Base-by-base conservation (phyloP, 2,797 vertebrate species). In the Ptychobarbus kaznakovi region DNA sequence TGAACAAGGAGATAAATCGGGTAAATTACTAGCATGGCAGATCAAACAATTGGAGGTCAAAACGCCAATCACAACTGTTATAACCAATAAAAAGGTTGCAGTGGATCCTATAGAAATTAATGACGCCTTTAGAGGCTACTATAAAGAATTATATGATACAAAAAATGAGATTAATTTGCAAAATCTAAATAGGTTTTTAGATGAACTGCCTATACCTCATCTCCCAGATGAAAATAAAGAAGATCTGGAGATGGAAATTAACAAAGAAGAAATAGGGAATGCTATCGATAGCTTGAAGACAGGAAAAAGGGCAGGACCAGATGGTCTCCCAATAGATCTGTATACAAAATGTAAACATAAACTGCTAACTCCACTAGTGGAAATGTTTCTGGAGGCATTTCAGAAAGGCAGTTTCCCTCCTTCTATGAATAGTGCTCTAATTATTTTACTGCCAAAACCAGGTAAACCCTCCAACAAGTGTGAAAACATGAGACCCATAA, bases 321-420 rank as follows among this genome's bases (percentile, higher is more conserved):
- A 49, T 49, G n/a, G 44, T 49, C 12, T 49, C 6, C 44, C 72
- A 25, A 49, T 49, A 25, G 44, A 74, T 28, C n/a, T 74, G n/a
- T 49, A 74, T 74, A 74, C 51, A 49, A 44, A 72, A 49, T 2
- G 1, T 4, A 25, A 72, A 72, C 16, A 73, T 28, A 74, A 74
- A 74, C 28, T 28, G 25, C n/a, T 73, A 46, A 73, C 40, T 20
- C 68, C 38, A 16, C 38, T 72, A 7, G 12, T 73, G 22, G 40
- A 72, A 22, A 72, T 72, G 69, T 72, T 46, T 72, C 22, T 46
- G 12, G 40, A 74, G 44, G 42, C n/a, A 74, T 32, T 74, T 66
- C 6, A 74, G 20, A 51, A 16, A 74, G 25, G 44, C 1, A 18
- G 5, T 7, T 18, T 73, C n/a, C 22, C 69, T 8, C 42, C 40